Percentiles rank a stretch among this genome's conserved stretches.
phyloP scores from a whole-genome alignment of 2,888 invertebrate species.

The Norana najaformis region DNA sequence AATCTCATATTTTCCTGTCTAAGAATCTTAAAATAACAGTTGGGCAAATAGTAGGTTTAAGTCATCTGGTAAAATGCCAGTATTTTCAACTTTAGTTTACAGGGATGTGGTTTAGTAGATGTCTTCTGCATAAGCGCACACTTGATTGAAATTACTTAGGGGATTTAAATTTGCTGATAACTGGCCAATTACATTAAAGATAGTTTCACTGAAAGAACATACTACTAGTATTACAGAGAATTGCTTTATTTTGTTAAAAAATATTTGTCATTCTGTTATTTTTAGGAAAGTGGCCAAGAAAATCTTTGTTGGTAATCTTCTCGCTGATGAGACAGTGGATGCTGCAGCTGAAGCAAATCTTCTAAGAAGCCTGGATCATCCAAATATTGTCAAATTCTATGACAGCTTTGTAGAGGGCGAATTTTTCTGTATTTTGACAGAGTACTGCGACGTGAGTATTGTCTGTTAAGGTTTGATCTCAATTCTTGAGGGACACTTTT shows the following conservation, averaged over 20 bases:
- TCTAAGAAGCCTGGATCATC: slow-evolving; percentile 59
- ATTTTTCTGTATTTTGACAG: slow-evolving; percentile 62
- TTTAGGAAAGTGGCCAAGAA: slow-evolving; percentile 62
- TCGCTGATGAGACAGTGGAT: slow-evolving; percentile 62
- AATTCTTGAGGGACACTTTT: background rate
- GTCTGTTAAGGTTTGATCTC: background rate
- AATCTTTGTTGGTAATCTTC: slow-evolving; percentile 60
- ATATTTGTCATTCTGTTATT: slow-evolving; percentile 14
- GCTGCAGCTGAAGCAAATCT: slow-evolving; percentile 61
- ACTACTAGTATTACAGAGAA: background rate
- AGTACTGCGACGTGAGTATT: slow-evolving; percentile 60
- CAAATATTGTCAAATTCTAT: slow-evolving; percentile 60
- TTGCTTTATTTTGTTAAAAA: background rate
- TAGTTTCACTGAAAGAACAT: too few relatives aligned
- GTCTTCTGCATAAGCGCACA: too few relatives aligned
- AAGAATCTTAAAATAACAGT: too few relatives aligned
- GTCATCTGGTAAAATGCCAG: too few relatives aligned
- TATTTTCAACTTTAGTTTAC: too few relatives aligned
- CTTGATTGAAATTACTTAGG: too few relatives aligned
- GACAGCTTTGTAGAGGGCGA: slow-evolving; percentile 62
- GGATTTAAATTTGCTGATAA: too few relatives aligned
- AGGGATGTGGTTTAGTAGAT: too few relatives aligned
- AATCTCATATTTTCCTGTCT: too few relatives aligned
- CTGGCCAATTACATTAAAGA: too few relatives aligned
- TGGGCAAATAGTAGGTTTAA: too few relatives aligned